These are phyloP conservation scores for Anabacerthia variegaticeps DNA, from an alignment of 2,797 vertebrate species.

Conservation along the genomic window DNA sequence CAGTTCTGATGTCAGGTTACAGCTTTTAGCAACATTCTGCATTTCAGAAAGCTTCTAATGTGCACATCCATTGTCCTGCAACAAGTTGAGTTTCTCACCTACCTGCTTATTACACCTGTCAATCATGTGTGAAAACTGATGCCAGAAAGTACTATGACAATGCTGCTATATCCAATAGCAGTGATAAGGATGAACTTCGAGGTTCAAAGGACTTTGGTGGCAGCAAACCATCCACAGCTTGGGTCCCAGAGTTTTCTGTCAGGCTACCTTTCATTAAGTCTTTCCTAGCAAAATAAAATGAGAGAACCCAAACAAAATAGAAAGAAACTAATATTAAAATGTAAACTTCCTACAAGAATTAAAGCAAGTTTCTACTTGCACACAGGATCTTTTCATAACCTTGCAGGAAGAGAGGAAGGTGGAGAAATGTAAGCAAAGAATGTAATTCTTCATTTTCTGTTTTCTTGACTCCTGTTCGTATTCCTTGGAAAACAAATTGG, in stretches of 20 bases:
- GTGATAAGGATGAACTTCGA: not conserved
- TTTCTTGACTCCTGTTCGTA: not conserved
- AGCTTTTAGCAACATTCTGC: not conserved
- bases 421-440: not conserved
- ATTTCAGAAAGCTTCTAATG: slow-evolving; percentile 16
- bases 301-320: not conserved
- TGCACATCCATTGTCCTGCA: not conserved
- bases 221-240: not conserved
- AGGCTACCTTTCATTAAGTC: not conserved
- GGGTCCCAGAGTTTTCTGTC: not conserved
- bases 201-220: not conserved
- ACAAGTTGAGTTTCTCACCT: not conserved
- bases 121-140: slow-evolving; percentile 18
- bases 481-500: not conserved
- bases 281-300: not conserved
- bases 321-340: not conserved
- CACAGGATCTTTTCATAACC: not conserved
- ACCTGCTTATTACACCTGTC: slow-evolving; percentile 45
- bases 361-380: not conserved
- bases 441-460: not conserved
- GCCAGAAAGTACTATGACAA: not conserved
- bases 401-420: not conserved
- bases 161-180: not conserved
- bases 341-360: not conserved
- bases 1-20: not conserved